Conservation (phyloP, 2,888 invertebrate genomes). For the Oscheius sp. region DNA sequence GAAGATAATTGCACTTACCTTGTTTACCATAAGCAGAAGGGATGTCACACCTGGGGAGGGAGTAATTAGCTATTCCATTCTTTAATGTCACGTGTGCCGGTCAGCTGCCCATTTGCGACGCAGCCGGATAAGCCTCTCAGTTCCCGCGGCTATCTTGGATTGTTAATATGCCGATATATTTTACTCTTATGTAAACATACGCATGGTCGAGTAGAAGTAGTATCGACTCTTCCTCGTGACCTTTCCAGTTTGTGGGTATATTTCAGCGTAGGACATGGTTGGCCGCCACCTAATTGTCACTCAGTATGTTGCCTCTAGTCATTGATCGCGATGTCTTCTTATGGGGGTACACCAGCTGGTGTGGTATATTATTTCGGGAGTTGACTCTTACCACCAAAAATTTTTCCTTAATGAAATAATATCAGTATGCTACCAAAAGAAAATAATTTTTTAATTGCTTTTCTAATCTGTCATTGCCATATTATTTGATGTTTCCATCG, state of each 20-base stretch:
- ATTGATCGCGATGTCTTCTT: constrained; percentile 12
- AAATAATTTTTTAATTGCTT: not conserved
- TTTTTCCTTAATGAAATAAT: not conserved
- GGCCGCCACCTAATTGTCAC: constrained; percentile 30
- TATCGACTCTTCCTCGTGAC: constrained; percentile 23
- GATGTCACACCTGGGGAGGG: constrained; percentile 21
- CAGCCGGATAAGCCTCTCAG: constrained; percentile 26
- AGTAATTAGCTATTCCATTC: constrained; percentile 28
- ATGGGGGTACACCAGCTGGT: not conserved
- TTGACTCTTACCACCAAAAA: no score
- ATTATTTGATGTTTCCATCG: not conserved
- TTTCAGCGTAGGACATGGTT: constrained; percentile 20
- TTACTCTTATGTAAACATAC: constrained; percentile 17
- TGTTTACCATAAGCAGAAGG: no score
- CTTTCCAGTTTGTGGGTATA: constrained; percentile 21
- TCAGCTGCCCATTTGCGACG: constrained; percentile 31
- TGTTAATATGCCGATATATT: constrained; percentile 3
- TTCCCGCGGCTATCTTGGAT: not conserved
- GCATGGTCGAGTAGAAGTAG: constrained; percentile 2
- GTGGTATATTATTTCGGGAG: no score
- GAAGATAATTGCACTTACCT: no score
- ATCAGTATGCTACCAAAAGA: no score
- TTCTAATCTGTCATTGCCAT: not conserved
- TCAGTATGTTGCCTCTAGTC: constrained; percentile 10
- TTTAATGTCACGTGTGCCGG: constrained; percentile 24